These are phyloP conservation scores for Melanotaenia parkinsoni DNA, from an alignment of 2,797 vertebrate genomes.

Conservation along the genomic window DNA sequence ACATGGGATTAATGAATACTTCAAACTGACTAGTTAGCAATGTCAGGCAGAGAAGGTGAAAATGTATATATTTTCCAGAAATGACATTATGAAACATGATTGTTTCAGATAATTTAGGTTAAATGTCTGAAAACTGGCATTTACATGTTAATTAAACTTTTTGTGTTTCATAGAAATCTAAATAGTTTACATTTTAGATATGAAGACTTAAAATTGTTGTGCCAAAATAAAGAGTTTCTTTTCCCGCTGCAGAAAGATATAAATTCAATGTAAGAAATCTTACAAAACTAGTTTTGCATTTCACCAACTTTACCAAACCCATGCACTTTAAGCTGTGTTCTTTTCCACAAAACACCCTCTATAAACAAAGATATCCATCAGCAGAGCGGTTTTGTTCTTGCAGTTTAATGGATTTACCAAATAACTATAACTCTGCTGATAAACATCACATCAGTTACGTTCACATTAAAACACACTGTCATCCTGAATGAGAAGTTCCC, in stretches of 20 bases:
- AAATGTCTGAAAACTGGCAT: not conserved
- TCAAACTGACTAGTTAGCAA: not conserved
- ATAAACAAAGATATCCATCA: not conserved
- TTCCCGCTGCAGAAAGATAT: not conserved
- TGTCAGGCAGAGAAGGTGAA: not conserved
- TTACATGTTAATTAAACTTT: not conserved
- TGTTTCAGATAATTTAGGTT: not conserved
- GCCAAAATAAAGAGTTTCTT: no score
- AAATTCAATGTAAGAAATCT: not conserved
- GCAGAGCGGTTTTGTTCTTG: not conserved
- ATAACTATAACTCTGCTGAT: not conserved
- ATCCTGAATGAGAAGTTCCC: conserved; percentile 2
- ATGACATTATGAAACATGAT: not conserved
- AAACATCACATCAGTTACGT: conserved; percentile 11
- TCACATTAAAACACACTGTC: not conserved
- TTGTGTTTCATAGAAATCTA: not conserved
- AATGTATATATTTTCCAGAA: no score
- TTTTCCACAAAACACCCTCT: not conserved
- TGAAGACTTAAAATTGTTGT: not conserved
- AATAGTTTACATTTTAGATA: not conserved
- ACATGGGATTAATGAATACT: not conserved
- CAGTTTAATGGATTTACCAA: not conserved
- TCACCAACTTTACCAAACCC: not conserved
- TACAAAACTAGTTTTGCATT: not conserved
- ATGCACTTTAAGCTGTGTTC: not conserved